These are phyloP conservation scores for Eumerus sabulonum DNA, from an alignment of 2,888 invertebrate species.

Conservation along the genomic window DNA sequence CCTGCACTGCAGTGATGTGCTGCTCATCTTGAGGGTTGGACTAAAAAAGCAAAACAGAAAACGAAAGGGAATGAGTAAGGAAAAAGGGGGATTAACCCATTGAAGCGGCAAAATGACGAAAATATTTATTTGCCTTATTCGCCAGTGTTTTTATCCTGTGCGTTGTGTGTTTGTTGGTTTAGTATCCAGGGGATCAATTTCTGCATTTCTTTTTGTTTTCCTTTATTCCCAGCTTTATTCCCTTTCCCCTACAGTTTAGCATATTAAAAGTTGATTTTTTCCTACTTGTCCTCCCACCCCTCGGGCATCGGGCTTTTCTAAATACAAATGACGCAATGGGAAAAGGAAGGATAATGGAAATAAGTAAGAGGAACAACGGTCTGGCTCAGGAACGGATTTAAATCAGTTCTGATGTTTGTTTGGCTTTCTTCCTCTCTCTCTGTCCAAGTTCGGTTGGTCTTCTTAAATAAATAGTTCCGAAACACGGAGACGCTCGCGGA, in stretches of 20 bases:
- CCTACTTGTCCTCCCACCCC: constrained; percentile 4
- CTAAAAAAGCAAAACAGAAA: no score
- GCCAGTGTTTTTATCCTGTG: constrained; percentile 7
- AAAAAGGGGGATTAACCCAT: constrained; percentile 69
- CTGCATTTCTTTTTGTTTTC: constrained; percentile 21
- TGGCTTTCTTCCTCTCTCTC: no score
- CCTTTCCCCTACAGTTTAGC: constrained; percentile 36
- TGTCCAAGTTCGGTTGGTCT: constrained; percentile 21
- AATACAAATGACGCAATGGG: constrained; percentile 52
- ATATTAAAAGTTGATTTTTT: constrained; percentile 48
- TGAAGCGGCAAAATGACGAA: constrained; percentile 71
- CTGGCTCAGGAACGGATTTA: constrained; percentile 37
- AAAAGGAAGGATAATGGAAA: constrained; percentile 50
- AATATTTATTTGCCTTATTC: constrained; percentile 70
- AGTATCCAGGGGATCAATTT: constrained; percentile 58
- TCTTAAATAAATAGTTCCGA: constrained; percentile 26
- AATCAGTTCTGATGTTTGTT: constrained; percentile 18
- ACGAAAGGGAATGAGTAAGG: constrained; percentile 11
- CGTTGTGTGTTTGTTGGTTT: constrained; percentile 36
- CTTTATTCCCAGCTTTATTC: no score
- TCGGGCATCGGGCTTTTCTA: constrained; percentile 58
- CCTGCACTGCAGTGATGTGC: not conserved
- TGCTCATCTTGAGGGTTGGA: constrained; percentile 31
- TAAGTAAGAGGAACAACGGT: constrained; percentile 20
- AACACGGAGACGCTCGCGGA: no score